Evolutionary conservation across 2,113 vertebrate species (phyloP).

Genomic region (Nothoprocta pentlandii): DNA sequence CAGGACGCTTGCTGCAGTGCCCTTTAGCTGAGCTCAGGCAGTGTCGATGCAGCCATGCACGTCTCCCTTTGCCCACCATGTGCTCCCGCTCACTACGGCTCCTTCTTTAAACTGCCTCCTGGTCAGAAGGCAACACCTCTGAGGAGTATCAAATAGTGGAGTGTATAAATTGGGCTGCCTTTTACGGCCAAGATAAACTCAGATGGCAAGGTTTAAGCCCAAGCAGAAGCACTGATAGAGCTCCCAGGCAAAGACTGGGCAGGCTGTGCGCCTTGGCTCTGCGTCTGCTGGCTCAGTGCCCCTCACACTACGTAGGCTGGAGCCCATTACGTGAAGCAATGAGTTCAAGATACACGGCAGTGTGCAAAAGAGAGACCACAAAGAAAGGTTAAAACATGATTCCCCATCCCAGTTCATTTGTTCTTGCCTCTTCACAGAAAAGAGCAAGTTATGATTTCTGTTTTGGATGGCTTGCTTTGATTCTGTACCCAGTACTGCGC

Average conservation of each 20-base stretch:
- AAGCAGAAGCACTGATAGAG: conserved; percentile 41
- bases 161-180: conserved; percentile 81
- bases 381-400: background rate
- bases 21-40: conserved; percentile 63
- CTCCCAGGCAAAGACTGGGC: background rate
- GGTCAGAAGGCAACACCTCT: conserved; percentile 80
- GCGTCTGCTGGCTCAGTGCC: background rate
- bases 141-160: conserved; percentile 66
- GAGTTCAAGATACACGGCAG: background rate
- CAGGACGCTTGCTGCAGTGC: conserved; percentile 50
- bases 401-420: conserved; percentile 49
- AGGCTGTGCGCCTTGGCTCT: background rate
- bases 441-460: background rate
- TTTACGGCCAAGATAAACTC: conserved; percentile 83
- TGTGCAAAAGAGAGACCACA: background rate
- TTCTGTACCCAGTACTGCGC: background rate
- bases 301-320: background rate
- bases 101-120: conserved; percentile 81
- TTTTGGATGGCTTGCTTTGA: conserved; percentile 9
- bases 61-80: conserved; percentile 26
- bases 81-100: conserved; percentile 66
- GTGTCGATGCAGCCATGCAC: background rate
- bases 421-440: conserved; percentile 8
- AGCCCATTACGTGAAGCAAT: background rate
- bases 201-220: conserved; percentile 76